Evolutionary conservation across 2,888 invertebrate genomes (phyloP).

Genomic region (Leptopilina syphax): DNA sequence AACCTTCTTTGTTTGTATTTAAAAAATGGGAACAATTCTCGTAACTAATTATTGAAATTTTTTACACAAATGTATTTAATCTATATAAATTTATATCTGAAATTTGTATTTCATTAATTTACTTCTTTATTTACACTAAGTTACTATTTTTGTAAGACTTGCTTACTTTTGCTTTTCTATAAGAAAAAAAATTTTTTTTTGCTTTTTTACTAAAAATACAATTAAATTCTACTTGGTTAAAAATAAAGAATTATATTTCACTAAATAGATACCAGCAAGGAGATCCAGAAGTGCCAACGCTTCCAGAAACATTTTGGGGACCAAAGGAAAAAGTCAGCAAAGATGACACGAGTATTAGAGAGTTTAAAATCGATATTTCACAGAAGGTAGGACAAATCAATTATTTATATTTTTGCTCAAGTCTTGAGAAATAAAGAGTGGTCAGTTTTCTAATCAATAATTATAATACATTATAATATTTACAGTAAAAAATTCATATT

Average conservation of each 20-base stretch:
- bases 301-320: conserved; percentile 81
- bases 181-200: too few relatives aligned
- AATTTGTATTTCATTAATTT: too few relatives aligned
- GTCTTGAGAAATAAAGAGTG: background rate
- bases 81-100: too few relatives aligned
- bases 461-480: too few relatives aligned
- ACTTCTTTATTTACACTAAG: too few relatives aligned
- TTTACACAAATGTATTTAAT: too few relatives aligned
- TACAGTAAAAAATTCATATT: too few relatives aligned
- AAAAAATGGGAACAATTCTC: background rate
- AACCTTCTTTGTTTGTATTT: background rate
- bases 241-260: background rate
- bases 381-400: conserved; percentile 77
- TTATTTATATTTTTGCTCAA: background rate
- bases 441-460: too few relatives aligned
- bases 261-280: conserved; percentile 31
- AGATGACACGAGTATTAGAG: conserved; percentile 79
- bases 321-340: conserved; percentile 72
- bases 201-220: too few relatives aligned
- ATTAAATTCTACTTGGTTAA: too few relatives aligned
- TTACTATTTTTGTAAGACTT: too few relatives aligned
- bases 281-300: conserved; percentile 57
- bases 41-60: background rate
- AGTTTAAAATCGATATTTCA: conserved; percentile 81
- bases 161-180: too few relatives aligned